phyloP scores from a whole-genome alignment of 2,797 vertebrate genomes.

The Botia kubotai region DNA sequence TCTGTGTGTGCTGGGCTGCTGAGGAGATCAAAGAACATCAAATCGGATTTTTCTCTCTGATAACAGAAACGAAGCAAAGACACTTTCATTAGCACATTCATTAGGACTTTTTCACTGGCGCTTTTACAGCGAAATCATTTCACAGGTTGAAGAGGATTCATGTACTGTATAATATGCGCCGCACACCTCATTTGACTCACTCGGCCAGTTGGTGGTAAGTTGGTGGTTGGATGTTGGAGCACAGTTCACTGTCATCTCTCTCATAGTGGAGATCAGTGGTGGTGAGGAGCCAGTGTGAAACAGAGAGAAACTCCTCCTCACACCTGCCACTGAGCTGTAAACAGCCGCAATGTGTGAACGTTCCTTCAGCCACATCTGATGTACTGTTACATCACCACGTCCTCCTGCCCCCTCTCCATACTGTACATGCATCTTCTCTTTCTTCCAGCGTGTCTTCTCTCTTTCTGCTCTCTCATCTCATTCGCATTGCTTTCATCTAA shows the following conservation, averaged over 20 bases:
- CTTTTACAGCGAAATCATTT: conserved; percentile 18
- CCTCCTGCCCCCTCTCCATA: not conserved
- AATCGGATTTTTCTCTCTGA: not conserved
- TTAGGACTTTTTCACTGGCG: not conserved
- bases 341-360: conserved; percentile 25
- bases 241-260: conserved; percentile 25
- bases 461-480: not conserved
- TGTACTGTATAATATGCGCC: conserved; percentile 11
- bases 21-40: not conserved
- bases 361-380: conserved; percentile 23
- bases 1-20: not conserved
- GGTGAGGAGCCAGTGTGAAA: conserved; percentile 43
- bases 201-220: conserved; percentile 26
- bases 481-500: not conserved
- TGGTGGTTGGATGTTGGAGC: conserved; percentile 24
- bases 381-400: not conserved
- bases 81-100: not conserved
- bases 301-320: conserved; percentile 42
- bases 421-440: not conserved
- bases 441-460: not conserved
- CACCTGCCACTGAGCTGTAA: conserved; percentile 49
- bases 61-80: conserved; percentile 15
- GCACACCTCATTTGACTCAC: conserved; percentile 15
- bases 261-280: conserved; percentile 23
- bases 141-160: not conserved